Evolutionary conservation across 2,797 vertebrate species (phyloP).

Genomic region (Onychomys arenicola): DNA sequence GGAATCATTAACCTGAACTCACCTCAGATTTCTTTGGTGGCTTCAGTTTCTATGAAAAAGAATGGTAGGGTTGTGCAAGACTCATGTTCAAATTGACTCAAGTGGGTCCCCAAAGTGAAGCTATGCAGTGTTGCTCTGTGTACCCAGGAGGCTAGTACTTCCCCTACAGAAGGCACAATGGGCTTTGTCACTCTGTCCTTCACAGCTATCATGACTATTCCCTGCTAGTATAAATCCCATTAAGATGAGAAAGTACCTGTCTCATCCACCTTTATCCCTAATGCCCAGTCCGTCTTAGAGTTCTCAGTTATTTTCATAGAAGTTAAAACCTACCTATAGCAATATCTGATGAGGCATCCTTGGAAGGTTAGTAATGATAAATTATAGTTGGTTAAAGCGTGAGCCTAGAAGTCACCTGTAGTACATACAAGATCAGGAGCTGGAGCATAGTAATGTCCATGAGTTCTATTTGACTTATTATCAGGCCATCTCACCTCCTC

Average conservation of each 20-base stretch:
- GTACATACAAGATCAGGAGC: background rate
- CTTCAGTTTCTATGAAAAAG: constrained; percentile 45
- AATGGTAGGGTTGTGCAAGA: background rate
- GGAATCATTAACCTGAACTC: constrained; percentile 63
- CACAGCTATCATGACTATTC: background rate
- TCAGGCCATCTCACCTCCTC: background rate
- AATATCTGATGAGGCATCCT: background rate
- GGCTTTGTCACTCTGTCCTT: background rate
- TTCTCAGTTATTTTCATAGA: background rate
- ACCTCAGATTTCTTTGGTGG: constrained; percentile 63
- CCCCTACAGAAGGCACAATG: background rate
- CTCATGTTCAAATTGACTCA: background rate
- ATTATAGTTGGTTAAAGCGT: background rate
- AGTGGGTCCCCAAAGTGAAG: background rate
- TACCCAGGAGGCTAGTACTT: background rate
- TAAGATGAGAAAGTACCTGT: background rate
- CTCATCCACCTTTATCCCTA: background rate
- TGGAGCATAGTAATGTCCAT: background rate
- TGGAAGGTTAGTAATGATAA: background rate
- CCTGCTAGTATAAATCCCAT: background rate
- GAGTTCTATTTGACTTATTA: background rate
- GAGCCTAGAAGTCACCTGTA: background rate
- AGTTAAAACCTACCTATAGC: background rate
- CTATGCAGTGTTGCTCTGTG: background rate
- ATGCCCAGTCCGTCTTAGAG: background rate